Base-by-base conservation (phyloP, 2,797 vertebrate genomes). In the Avahi laniger region DNA sequence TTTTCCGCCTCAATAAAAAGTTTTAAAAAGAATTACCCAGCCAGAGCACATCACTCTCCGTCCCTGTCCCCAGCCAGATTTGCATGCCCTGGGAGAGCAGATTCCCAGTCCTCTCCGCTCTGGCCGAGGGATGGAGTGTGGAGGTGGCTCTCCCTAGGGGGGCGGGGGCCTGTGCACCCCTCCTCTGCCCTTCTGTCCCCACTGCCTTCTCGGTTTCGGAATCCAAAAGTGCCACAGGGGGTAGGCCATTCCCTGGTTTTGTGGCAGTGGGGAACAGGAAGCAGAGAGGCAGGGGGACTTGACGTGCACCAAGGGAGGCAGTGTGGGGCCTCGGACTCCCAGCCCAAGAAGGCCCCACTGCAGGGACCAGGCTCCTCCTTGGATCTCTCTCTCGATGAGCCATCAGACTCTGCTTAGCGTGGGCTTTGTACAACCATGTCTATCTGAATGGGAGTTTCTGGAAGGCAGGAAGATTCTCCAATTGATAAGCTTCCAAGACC, bases 381-480 rank as follows among this genome's bases (percentile, higher is more conserved):
- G 28, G 57, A 38, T 3, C 35, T 54, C 79, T 72, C 35, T 46
- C 50, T 73, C 59, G 6, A 0, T 0, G 0, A 18, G 14, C 61
- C 41, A 0, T 14, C 4, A 17, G 65, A 52, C 83, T 48, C 69
- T 9, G 50, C 76, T 83, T 57, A 38, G 54, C 18, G 33, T 70
- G 33, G 59, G 24, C 61, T 69, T 28, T 22, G 35, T 5, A 43
- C 48, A 76, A 8, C 48, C 72, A 43, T 17, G 12, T 61, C 84
- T 43, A 6, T n/a, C 22, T 76, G 63, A 79, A 70, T 3, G 52
- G 72, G 26, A 80, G 84, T 81, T 90, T 92, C 92, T 73, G 80
- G 80, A 95, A 93, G 87, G 72, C 82, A 87, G 91, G 33, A 57
- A 84, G 35, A 33, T 57, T 95, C 93, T 65, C 89, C 70, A 78